phyloP scores from a whole-genome alignment of 2,888 invertebrate species.

The Cerceris ruficornis region DNA sequence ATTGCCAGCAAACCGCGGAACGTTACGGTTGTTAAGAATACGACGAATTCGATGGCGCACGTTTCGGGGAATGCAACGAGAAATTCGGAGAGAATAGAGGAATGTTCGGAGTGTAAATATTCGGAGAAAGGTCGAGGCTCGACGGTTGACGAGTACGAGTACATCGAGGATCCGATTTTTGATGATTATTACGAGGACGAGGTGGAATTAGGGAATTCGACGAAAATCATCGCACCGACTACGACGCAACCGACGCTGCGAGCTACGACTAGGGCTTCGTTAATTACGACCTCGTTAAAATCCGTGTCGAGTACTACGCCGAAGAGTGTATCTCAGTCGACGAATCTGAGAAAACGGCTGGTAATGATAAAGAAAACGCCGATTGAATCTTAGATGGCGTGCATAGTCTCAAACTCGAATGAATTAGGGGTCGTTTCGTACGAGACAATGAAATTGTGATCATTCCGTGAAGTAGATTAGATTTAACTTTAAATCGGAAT shows the following conservation, averaged over 20 bases:
- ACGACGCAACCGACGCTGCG: too few relatives aligned
- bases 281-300: background rate
- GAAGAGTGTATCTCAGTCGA: background rate
- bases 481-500: too few relatives aligned
- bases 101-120: background rate
- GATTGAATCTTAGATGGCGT: background rate
- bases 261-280: background rate
- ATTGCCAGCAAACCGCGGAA: background rate
- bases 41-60: background rate
- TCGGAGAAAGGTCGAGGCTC: background rate
- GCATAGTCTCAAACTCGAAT: too few relatives aligned
- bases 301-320: background rate
- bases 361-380: background rate
- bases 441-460: too few relatives aligned
- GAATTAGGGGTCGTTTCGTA: too few relatives aligned
- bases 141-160: background rate
- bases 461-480: too few relatives aligned
- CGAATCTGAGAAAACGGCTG: background rate
- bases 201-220: slow-evolving; percentile 11
- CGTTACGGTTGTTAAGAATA: background rate
- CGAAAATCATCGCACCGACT: background rate
- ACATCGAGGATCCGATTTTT: background rate
- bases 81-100: background rate
- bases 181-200: background rate
- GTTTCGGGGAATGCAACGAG: background rate